Percentiles rank a stretch among this genome's conserved stretches.
These are phyloP conservation scores for Morone saxatilis DNA, from an alignment of 2,113 vertebrate species.

Conservation along the genomic window DNA sequence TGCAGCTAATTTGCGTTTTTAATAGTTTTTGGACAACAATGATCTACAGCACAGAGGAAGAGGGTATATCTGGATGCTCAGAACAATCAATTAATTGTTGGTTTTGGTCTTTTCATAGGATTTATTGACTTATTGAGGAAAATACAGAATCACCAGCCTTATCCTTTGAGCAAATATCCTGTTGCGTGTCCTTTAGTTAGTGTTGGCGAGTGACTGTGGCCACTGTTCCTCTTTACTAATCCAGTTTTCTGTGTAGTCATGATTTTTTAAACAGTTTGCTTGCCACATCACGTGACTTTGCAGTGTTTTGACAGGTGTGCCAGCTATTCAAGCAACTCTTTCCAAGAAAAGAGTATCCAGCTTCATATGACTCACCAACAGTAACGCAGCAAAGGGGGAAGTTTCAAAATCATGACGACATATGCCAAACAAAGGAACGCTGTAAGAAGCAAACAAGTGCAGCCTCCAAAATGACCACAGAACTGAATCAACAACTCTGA, in stretches of 20 bases:
- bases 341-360: neutral
- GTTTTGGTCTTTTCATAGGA: neutral
- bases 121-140: neutral
- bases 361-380: neutral
- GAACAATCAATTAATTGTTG: neutral
- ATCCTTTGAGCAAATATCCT: constrained; percentile 30
- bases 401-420: neutral
- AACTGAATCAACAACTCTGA: constrained; percentile 12
- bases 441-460: neutral
- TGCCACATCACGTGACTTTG: constrained; percentile 4
- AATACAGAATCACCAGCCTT: neutral
- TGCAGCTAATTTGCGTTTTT: neutral
- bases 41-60: neutral
- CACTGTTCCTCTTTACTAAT: constrained; percentile 31
- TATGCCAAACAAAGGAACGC: neutral
- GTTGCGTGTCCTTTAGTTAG: neutral
- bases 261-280: constrained; percentile 3
- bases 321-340: neutral
- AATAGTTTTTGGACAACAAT: neutral
- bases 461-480: neutral
- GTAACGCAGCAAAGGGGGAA: neutral
- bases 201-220: neutral
- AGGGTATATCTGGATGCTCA: neutral
- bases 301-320: constrained; percentile 29
- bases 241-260: constrained; percentile 33